A percentile compares a stretch with the other conserved stretches of the same genome.
These are phyloP conservation scores for Alca torda DNA, from an alignment of 2,797 vertebrate genomes.

Conservation along the genomic window DNA sequence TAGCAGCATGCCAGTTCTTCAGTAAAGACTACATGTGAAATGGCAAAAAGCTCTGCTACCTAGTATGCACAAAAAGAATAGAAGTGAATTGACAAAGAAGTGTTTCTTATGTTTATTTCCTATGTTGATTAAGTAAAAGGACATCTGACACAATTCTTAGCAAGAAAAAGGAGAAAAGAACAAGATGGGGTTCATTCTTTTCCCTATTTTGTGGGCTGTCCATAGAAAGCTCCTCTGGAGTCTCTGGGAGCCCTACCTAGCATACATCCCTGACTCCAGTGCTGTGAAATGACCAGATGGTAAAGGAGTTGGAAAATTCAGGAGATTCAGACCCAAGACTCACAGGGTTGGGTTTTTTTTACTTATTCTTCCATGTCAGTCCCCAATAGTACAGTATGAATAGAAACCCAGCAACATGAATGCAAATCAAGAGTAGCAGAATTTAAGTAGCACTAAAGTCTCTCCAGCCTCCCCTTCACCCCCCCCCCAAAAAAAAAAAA, in stretches of 20 bases:
- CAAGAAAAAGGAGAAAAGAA: neutral
- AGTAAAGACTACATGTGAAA: fast-evolving
- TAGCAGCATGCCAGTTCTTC: neutral
- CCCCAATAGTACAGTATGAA: neutral
- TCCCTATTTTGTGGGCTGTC: neutral
- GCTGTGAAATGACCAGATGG: neutral
- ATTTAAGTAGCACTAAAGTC: neutral
- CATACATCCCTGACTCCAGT: no score
- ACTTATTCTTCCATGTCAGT: neutral
- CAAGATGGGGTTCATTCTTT: neutral
- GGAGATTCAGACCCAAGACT: neutral
- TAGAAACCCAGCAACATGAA: neutral
- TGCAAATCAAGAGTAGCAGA: neutral
- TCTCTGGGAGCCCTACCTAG: neutral
- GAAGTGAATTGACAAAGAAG: neutral
- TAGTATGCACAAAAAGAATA: neutral
- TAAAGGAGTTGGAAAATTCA: neutral
- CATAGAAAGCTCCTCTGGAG: neutral
- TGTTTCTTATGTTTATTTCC: neutral
- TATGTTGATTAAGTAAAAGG: neutral
- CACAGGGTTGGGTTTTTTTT: fast-evolving
- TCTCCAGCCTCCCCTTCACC: neutral
- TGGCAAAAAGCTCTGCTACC: neutral
- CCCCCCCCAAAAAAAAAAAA: neutral
- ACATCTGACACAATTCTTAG: neutral